Conservation (phyloP, 2,888 invertebrate species). For the Parnassius apollo region DNA sequence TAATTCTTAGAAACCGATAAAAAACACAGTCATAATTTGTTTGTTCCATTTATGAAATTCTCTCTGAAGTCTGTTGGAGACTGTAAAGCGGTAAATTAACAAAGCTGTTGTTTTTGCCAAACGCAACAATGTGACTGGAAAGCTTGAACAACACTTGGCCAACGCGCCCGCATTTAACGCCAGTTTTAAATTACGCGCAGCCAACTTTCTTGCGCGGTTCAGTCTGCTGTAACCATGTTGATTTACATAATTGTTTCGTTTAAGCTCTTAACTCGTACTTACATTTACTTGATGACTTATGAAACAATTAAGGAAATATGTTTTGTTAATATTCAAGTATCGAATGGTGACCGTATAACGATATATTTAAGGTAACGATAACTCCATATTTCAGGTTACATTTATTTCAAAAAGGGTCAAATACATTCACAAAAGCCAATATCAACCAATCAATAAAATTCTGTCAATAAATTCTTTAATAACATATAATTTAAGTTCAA, state of each 20-base stretch:
- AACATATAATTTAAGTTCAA: no score
- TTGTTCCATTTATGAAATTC: constrained; percentile 21
- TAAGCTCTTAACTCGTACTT: constrained; percentile 8
- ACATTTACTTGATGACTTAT: constrained; percentile 10
- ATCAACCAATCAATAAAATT: no score
- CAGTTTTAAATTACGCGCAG: constrained; percentile 19
- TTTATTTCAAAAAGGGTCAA: no score
- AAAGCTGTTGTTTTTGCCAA: constrained; percentile 20
- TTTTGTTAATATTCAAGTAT: no score
- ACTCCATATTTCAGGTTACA: no score
- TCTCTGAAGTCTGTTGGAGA: constrained; percentile 20
- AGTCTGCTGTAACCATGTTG: not conserved
- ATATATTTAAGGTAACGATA: no score
- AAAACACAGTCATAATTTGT: constrained; percentile 10
- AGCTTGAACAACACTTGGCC: constrained; percentile 9
- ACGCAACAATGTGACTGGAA: constrained; percentile 12
- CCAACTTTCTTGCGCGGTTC: constrained; percentile 14
- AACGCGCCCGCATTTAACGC: constrained; percentile 8
- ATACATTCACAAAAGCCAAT: no score
- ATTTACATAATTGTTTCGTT: constrained; percentile 22
- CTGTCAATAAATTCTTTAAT: no score
- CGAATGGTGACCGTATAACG: no score
- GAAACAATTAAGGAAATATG: not conserved
- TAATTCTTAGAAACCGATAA: no score
- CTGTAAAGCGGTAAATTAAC: constrained; percentile 15